Evolutionary conservation across 2,797 vertebrate species (phyloP).

Genomic region (Melanogrammus aeglefinus): DNA sequence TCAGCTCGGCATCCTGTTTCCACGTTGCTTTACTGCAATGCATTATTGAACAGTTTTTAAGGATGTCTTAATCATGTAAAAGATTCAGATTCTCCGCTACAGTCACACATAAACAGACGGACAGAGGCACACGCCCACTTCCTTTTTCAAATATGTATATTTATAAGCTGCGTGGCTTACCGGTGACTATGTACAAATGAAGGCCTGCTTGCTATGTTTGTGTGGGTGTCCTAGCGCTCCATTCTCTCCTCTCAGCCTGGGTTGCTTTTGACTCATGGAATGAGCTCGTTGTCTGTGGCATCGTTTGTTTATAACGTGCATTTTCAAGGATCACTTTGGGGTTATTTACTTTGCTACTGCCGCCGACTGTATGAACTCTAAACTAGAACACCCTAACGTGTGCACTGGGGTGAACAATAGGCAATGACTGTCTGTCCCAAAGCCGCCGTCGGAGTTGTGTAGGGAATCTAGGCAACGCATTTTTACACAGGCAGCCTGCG

Average conservation of each 20-base stretch:
- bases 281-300: not conserved
- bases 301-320: not conserved
- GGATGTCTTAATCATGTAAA: not conserved
- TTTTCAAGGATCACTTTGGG: not conserved
- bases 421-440: not conserved
- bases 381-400: not conserved
- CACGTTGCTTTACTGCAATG: constrained; percentile 31
- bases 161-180: not conserved
- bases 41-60: constrained; percentile 18
- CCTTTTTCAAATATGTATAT: not conserved
- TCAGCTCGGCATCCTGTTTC: constrained; percentile 22
- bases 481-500: not conserved
- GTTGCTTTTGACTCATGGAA: not conserved
- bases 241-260: not conserved
- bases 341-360: not conserved
- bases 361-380: not conserved
- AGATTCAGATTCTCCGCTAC: not conserved
- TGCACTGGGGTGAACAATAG: not conserved
- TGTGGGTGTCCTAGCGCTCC: not conserved
- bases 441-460: not conserved
- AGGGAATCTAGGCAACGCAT: not conserved
- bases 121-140: not conserved
- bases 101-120: not conserved
- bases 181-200: not conserved
- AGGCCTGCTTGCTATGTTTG: not conserved